Evolutionary conservation across 1,140 invertebrate genomes (phyloP), one percentile per base, ranked within the genome.

Genomic region (Dysdera silvatica): DNA sequence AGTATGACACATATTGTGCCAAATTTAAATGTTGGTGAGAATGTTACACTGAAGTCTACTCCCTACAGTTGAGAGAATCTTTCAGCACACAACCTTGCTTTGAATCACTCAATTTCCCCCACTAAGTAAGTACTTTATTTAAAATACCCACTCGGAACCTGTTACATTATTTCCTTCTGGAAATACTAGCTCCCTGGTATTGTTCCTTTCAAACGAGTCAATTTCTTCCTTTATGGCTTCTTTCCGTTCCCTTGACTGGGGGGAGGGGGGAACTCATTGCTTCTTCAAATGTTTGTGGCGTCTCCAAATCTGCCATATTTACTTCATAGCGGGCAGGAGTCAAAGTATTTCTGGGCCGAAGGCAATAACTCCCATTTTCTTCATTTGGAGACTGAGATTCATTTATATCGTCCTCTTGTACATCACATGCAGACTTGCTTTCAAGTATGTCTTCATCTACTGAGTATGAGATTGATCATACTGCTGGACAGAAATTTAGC

Each of bases 211-310:
- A n/a, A 56, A 32, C 23, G 51, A 60, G 3, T 60, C 8, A 4
- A 56, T 14, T 52, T 67, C 57, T 18, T 61, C 58, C 10, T 48
- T 29, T 16, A 67, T 65, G 12, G 61, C 66, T 23, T 29, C 12
- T n/a, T 28, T 32, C 61, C 61, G 65, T 20, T 57, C n/a, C 5
- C 54, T 33, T 53, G 24, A 18, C 26, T 64, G n/a, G n/a, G 5
- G 20, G n/a, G n/a, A n/a, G n/a, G n/a, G n/a, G n/a, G 1, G 37
- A 54, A 7, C 52, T 47, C 18, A 64, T 32, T 59, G 61, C 61
- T 32, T 58, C 61, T 45, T 61, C 31, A 58, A 35, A 49, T 24
- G 45, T 40, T n/a, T 16, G n/a, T 10, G 37, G 40, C 7, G 47
- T 29, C 10, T 31, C 40, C 31, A 2, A 2, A 49, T 29, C 47